Evolutionary conservation across 2,113 vertebrate genomes (phyloP).

Genomic region (Osmerus mordax): DNA sequence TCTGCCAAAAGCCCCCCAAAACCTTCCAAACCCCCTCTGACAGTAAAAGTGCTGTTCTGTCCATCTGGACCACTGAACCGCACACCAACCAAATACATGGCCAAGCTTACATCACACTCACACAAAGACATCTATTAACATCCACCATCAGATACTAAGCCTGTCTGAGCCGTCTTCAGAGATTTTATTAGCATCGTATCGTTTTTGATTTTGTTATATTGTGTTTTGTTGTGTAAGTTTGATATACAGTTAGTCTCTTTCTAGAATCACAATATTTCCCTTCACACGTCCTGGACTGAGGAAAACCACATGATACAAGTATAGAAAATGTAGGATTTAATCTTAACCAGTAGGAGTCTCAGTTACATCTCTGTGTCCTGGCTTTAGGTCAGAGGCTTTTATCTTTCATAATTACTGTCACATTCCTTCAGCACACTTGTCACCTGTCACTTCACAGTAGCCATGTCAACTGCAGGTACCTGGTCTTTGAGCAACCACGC

Average conservation of each 20-base stretch:
- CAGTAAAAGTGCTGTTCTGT: slow-evolving; percentile 31
- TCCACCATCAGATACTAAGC: not conserved
- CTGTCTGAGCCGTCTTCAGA: not conserved
- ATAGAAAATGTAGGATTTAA: too few species aligned
- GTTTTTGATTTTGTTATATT: not conserved
- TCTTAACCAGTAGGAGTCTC: too few species aligned
- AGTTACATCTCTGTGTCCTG: too few species aligned
- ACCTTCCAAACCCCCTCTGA: slow-evolving; percentile 25
- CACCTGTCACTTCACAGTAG: not conserved
- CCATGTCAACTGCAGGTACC: slow-evolving; percentile 24
- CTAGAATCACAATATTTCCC: too few species aligned
- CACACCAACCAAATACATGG: not conserved
- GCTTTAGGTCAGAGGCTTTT: too few species aligned
- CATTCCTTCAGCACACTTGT: not conserved
- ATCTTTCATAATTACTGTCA: not conserved
- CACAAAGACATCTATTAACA: slow-evolving; percentile 5
- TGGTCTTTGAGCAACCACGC: slow-evolving; percentile 35
- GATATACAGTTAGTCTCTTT: not conserved
- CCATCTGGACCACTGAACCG: not conserved
- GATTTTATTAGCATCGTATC: not conserved
- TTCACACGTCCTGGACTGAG: too few species aligned
- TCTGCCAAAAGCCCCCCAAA: slow-evolving; percentile 9
- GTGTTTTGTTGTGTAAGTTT: not conserved
- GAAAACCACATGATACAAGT: too few species aligned
- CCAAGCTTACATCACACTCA: slow-evolving; percentile 5